phyloP scores from a whole-genome alignment of 2,888 invertebrate genomes.

The Adelphocoris suturalis region DNA sequence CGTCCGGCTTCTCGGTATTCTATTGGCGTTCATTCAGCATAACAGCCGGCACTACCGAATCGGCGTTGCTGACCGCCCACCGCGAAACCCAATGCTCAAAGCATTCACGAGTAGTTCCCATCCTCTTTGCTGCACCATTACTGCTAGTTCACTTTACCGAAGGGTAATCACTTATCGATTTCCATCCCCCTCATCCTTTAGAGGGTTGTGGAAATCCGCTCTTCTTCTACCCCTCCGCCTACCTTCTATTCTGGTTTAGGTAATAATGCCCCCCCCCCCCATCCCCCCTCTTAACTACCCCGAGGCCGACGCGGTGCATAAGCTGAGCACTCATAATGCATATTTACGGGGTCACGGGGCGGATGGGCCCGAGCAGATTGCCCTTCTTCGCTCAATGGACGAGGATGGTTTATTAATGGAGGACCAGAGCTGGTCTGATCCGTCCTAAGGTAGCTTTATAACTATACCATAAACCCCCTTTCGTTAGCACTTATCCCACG shows the following conservation, averaged over 20 bases:
- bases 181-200: neutral
- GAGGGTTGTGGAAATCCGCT: slow-evolving; percentile 10
- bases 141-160: neutral
- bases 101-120: too few relatives aligned
- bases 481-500: neutral
- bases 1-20: too few relatives aligned
- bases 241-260: slow-evolving; percentile 3
- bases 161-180: slow-evolving; percentile 25
- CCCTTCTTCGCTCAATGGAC: slow-evolving; percentile 3
- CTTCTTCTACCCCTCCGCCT: neutral
- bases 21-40: too few relatives aligned
- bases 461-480: neutral
- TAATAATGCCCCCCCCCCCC: slow-evolving; percentile 17
- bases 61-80: too few relatives aligned
- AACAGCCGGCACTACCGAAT: too few relatives aligned
- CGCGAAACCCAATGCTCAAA: too few relatives aligned
- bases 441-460: neutral
- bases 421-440: neutral
- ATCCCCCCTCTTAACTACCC: slow-evolving; percentile 1
- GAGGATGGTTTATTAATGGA: slow-evolving; percentile 22
- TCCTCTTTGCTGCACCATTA: too few relatives aligned
- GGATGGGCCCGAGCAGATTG: neutral
- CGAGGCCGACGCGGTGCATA: slow-evolving; percentile 16
- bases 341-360: slow-evolving; percentile 23
- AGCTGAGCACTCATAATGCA: slow-evolving; percentile 36